Percentiles rank a stretch among this genome's conserved stretches.
Evolutionary conservation across 2,888 invertebrate genomes (phyloP).

Genomic region (Neoascia interrupta): DNA sequence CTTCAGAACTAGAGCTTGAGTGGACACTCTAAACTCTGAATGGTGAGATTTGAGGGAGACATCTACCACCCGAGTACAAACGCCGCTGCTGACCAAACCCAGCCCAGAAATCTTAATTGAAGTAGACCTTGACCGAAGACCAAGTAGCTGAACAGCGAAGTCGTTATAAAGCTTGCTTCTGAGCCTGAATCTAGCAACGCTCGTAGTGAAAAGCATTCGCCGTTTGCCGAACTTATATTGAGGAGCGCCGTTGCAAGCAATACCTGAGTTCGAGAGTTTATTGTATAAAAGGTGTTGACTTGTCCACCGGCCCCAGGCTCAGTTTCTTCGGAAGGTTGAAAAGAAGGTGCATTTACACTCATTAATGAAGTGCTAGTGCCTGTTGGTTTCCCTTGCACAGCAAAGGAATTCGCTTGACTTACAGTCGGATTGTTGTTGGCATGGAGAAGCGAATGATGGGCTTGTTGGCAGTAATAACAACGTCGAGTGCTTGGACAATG

Average conservation of each 20-base stretch:
- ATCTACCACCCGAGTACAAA: background rate
- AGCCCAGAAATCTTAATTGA: constrained; percentile 5
- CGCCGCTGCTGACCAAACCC: constrained; percentile 10
- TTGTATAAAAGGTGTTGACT: no score
- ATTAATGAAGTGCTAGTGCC: no score
- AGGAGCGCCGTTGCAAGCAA: background rate
- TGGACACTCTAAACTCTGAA: background rate
- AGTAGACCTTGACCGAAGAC: background rate
- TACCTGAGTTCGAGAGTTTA: no score
- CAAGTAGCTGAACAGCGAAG: background rate
- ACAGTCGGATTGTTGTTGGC: no score
- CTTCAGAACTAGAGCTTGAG: background rate
- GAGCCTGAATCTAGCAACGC: constrained; percentile 6
- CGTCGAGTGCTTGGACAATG: no score
- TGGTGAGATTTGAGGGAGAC: background rate
- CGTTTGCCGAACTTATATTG: background rate
- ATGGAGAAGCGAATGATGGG: no score
- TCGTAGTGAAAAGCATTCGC: background rate
- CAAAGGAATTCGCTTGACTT: no score
- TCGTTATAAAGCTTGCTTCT: constrained; percentile 14
- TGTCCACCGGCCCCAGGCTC: no score
- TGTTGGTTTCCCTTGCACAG: no score
- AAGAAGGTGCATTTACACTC: no score
- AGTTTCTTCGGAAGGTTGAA: no score
- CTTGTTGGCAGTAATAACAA: no score